Percentiles rank a stretch among this genome's conserved stretches.
These are phyloP conservation scores for Drosophila mayri DNA, from an alignment of 1,140 invertebrate species.

Conservation along the genomic window DNA sequence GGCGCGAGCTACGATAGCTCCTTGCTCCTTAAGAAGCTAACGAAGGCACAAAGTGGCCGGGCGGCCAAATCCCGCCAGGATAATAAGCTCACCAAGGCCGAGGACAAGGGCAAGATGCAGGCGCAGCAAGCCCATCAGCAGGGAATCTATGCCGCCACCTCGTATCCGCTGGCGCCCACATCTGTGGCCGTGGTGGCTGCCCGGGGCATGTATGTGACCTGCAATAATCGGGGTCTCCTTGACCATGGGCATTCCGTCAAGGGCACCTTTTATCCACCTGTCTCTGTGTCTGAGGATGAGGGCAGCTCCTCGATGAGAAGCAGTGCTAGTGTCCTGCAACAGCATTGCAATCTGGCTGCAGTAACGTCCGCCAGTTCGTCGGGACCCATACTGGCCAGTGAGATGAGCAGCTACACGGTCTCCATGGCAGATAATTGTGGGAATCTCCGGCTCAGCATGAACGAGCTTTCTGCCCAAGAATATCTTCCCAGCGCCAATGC, in stretches of 20 bases:
- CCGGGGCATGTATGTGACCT: slow-evolving; percentile 94
- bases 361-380: slow-evolving; percentile 36
- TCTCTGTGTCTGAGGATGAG: slow-evolving; percentile 86
- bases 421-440: slow-evolving; percentile 61
- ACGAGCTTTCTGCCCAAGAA: slow-evolving; percentile 60
- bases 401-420: slow-evolving; percentile 60
- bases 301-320: slow-evolving; percentile 34
- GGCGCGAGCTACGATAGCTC: slow-evolving; percentile 60
- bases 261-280: slow-evolving; percentile 94
- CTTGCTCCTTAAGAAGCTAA: slow-evolving; percentile 68
- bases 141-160: slow-evolving; percentile 55
- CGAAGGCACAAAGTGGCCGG: slow-evolving; percentile 55
- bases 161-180: slow-evolving; percentile 69
- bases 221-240: slow-evolving; percentile 91
- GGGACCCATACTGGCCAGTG: slow-evolving; percentile 20
- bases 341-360: slow-evolving; percentile 56
- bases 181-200: slow-evolving; percentile 88
- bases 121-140: slow-evolving; percentile 40
- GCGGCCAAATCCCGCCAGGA: slow-evolving; percentile 58
- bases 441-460: slow-evolving; percentile 53
- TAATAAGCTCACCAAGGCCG: slow-evolving; percentile 59
- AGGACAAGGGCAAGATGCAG: slow-evolving; percentile 62
- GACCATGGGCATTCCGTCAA: slow-evolving; percentile 91
- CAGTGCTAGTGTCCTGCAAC: slow-evolving; percentile 40
- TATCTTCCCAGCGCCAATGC: slow-evolving; percentile 61